These are phyloP conservation scores for Diadegma fenestrale DNA, from an alignment of 2,888 invertebrate genomes.

Conservation along the genomic window DNA sequence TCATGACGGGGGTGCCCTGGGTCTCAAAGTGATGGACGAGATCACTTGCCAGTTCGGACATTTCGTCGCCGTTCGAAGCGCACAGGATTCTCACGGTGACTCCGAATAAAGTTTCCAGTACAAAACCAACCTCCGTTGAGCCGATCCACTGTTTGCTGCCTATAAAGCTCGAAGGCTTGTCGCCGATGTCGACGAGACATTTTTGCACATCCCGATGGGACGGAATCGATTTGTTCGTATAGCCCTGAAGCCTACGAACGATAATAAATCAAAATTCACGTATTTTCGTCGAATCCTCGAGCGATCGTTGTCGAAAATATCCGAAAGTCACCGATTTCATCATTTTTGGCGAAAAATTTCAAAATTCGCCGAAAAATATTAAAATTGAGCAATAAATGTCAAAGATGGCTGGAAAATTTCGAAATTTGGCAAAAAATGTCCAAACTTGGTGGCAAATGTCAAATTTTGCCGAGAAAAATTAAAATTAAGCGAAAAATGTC, in stretches of 20 bases:
- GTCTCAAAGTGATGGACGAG: constrained; percentile 95
- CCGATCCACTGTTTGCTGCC: constrained; percentile 99
- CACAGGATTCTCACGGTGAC: constrained; percentile 93
- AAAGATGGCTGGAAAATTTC: too few species aligned
- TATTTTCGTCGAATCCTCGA: too few species aligned
- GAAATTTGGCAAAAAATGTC: too few species aligned
- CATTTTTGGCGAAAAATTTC: too few species aligned
- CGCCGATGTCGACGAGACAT: constrained; percentile 96
- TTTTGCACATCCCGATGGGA: constrained; percentile 95
- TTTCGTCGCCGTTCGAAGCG: constrained; percentile 94
- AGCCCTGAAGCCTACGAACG: constrained; percentile 90
- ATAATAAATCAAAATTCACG: not conserved
- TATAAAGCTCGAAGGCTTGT: constrained; percentile 94
- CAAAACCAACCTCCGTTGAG: constrained; percentile 98
- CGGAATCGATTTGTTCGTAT: constrained; percentile 91
- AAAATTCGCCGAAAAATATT: too few species aligned
- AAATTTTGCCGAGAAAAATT: too few species aligned
- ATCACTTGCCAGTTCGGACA: constrained; percentile 92
- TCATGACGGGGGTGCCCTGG: constrained; percentile 99
- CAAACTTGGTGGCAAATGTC: too few species aligned
- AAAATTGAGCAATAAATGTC: too few species aligned
- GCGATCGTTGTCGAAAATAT: too few species aligned
- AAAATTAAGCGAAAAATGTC: too few species aligned
- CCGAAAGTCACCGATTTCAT: too few species aligned
- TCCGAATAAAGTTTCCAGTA: constrained; percentile 92